phyloP scores from a whole-genome alignment of 2,797 vertebrate genomes.

The Crypturellus tataupa region DNA sequence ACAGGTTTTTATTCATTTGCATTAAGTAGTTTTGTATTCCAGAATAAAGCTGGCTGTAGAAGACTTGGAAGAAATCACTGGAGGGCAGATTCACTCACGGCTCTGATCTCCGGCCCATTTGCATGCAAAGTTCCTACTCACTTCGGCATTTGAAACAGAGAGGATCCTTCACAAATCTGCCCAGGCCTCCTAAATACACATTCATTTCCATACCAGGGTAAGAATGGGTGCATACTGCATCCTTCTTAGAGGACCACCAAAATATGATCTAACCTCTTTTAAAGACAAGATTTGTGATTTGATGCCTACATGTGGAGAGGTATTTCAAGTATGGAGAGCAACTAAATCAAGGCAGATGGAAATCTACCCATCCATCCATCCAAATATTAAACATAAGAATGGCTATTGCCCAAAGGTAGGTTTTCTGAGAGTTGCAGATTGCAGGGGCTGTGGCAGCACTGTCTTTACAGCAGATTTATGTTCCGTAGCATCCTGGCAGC shows the following conservation, averaged over 20 bases:
- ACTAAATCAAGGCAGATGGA: not conserved
- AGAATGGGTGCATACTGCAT: not conserved
- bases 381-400: not conserved
- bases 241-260: not conserved
- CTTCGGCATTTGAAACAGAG: not conserved
- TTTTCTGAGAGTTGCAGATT: not conserved
- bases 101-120: not conserved
- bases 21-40: not conserved
- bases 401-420: not conserved
- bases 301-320: not conserved
- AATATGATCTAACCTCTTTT: not conserved
- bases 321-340: not conserved
- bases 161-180: not conserved
- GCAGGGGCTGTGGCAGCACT: not conserved
- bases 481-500: constrained; percentile 3
- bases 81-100: constrained; percentile 5
- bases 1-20: constrained; percentile 19
- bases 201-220: not conserved
- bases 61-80: not conserved
- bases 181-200: not conserved
- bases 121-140: constrained; percentile 2
- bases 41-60: not conserved
- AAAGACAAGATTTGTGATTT: not conserved
- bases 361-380: not conserved
- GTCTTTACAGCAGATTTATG: constrained; percentile 1